These are phyloP conservation scores for Psammodynastes pulverulentus DNA, from an alignment of 2,113 vertebrate genomes.

Conservation along the genomic window DNA sequence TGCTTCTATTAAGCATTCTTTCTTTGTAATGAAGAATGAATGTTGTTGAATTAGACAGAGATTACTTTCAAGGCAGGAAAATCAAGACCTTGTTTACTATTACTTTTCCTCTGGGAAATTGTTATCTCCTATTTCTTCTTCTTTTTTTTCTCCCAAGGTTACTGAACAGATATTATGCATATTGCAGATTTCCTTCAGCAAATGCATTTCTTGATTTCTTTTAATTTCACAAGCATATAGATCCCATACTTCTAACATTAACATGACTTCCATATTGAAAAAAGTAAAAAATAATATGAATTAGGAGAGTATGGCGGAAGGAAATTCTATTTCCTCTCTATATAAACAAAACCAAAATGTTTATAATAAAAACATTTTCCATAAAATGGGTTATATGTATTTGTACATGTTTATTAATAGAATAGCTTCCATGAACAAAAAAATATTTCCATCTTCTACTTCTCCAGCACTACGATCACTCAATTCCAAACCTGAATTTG, in stretches of 20 bases:
- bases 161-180: neutral
- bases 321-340: neutral
- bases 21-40: neutral
- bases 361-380: neutral
- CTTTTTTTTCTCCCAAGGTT: neutral
- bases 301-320: neutral
- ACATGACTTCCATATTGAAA: neutral
- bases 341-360: neutral
- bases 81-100: constrained; percentile 1
- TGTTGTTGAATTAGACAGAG: neutral
- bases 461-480: neutral
- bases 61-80: neutral
- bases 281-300: neutral
- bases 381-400: neutral
- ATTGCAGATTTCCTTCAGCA: neutral
- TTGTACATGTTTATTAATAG: neutral
- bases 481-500: neutral
- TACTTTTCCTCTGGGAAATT: neutral
- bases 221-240: neutral
- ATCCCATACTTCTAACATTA: neutral
- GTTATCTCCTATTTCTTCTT: neutral
- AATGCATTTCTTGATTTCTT: neutral
- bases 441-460: neutral
- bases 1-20: neutral
- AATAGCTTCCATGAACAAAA: neutral